Base-by-base conservation (phyloP, 1,140 invertebrate species). In the Drosophila hydei region DNA sequence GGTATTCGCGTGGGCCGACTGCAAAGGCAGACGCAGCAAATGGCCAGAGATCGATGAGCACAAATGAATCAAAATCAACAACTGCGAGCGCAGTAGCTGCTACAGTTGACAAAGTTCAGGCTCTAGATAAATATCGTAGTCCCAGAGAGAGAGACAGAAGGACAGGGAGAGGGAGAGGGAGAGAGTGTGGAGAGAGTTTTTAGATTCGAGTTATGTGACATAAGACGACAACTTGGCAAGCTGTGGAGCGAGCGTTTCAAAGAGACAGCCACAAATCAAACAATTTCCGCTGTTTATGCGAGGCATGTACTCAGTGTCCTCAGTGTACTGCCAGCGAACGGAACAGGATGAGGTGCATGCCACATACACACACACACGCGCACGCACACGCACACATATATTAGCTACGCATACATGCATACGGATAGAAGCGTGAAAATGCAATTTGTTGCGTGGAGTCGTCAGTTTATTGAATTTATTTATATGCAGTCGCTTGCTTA, bases 381-480 rank as follows among this genome's bases (percentile, higher is more conserved):
- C 23, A 14, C 55, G 47, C 3, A n/a, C 30, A 30, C 30, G 38
- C 47, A 23, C 36, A 73, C 25, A 43, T 7, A 47, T 18, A 2
- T 11, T 14, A 47, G 12, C 50, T 43, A 52, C 16, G 25, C 43
- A 14, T 33, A 68, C n/a, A 40, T 27, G 25, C 36, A 50, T n/a
- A 14, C 16, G 6, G 4, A 21, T 30, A 8, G 30, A 42, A 16
- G 50, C 42, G 48, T 67, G 40, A 47, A 63, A 84, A 87, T 87
- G 80, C 80, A 84, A 80, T 84, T 84, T 74, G 80, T 80, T 71
- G 69, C 80, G 47, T 56, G 68, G 77, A 59, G 36, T 71, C 62
- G 73, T 64, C 80, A 73, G 77, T 77, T 84, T 87, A 84, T 87
- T 84, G 77, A 87, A 84, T 87, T 87, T 87, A 77, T 85, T 81